Conservation (phyloP, 2,113 vertebrate genomes). For the Podarcis raffonei region DNA sequence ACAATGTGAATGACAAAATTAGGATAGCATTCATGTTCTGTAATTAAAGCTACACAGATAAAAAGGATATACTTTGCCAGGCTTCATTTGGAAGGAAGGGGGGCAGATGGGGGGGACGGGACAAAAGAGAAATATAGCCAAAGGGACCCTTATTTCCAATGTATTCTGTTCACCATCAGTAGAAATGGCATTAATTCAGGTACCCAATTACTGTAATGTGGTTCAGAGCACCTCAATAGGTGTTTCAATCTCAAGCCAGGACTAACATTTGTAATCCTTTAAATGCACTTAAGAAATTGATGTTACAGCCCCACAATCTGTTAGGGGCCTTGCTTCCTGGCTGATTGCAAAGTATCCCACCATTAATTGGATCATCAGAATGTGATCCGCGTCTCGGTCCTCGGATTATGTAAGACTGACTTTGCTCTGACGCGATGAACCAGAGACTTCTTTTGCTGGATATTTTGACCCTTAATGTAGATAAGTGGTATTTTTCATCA, state of each 20-base stretch:
- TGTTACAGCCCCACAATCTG: conserved; percentile 91
- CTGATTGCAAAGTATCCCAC: conserved; percentile 87
- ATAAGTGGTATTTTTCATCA: conserved; percentile 97
- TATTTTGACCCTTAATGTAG: conserved; percentile 96
- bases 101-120: neutral
- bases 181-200: conserved; percentile 81
- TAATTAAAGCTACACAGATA: conserved; percentile 73
- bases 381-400: conserved; percentile 92
- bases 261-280: conserved; percentile 97
- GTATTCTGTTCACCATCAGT: conserved; percentile 69
- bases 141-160: conserved; percentile 70
- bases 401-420: conserved; percentile 95
- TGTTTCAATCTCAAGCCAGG: conserved; percentile 84
- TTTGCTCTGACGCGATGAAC: conserved; percentile 89
- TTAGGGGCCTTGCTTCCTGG: conserved; percentile 88
- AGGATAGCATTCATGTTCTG: conserved; percentile 61
- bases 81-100: conserved; percentile 57
- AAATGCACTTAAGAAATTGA: conserved; percentile 99
- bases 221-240: conserved; percentile 82
- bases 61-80: conserved; percentile 62
- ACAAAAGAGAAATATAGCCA: conserved; percentile 63
- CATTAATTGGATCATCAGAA: conserved; percentile 99
- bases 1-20: conserved; percentile 65
- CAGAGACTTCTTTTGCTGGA: conserved; percentile 75
- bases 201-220: conserved; percentile 92